Conservation (phyloP, 1,140 invertebrate genomes). For the Drosophila dunni region DNA sequence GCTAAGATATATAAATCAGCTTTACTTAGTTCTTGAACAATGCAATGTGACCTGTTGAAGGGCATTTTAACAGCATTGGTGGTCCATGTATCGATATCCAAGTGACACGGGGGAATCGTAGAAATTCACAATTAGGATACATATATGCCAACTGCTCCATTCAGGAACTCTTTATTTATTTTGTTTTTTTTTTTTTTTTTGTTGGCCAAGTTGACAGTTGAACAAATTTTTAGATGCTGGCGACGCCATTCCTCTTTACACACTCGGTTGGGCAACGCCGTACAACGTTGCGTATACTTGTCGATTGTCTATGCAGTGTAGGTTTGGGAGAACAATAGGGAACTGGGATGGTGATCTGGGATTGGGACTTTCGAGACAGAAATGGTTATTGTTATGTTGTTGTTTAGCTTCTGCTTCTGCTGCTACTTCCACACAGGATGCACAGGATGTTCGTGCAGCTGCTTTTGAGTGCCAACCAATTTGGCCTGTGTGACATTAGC, state of each 20-base stretch:
- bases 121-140: constrained; percentile 30
- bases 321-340: constrained; percentile 19
- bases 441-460: constrained; percentile 67
- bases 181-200: constrained; percentile 9
- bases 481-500: constrained; percentile 60
- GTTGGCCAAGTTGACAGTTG: constrained; percentile 43
- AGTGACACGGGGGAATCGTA: constrained; percentile 12
- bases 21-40: neutral
- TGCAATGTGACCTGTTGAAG: neutral
- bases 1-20: neutral
- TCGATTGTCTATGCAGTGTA: constrained; percentile 24
- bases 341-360: neutral
- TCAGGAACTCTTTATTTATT: constrained; percentile 28
- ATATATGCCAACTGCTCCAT: constrained; percentile 23
- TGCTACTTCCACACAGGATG: constrained; percentile 45
- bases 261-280: constrained; percentile 23
- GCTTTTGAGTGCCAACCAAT: constrained; percentile 50
- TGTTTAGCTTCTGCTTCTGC: constrained; percentile 33
- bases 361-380: constrained; percentile 42
- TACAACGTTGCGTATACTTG: constrained; percentile 17
- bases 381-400: constrained; percentile 79
- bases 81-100: constrained; percentile 12
- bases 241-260: constrained; percentile 27
- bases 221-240: constrained; percentile 45
- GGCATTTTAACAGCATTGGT: constrained; percentile 9